phyloP scores from a whole-genome alignment of 2,888 invertebrate species.

The Chrysomela aeneicollis region DNA sequence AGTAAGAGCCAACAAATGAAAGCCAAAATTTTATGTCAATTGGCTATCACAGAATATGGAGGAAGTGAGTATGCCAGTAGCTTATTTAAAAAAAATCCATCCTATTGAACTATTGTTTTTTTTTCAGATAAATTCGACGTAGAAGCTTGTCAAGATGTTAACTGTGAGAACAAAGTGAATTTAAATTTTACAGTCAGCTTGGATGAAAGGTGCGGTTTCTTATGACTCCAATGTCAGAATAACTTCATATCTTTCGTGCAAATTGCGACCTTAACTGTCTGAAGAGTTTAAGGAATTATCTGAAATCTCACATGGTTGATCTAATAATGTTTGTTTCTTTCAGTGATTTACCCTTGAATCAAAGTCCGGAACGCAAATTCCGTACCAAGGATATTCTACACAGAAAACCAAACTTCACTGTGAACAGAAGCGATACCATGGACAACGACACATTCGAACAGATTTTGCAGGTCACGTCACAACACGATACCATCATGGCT shows the following conservation, averaged over 20 bases:
- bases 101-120: not conserved
- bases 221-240: too few species aligned
- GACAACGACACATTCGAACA: slow-evolving; percentile 74
- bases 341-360: slow-evolving; percentile 55
- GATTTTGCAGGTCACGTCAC: slow-evolving; percentile 78
- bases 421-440: slow-evolving; percentile 56
- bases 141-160: slow-evolving; percentile 56
- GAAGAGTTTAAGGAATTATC: too few species aligned
- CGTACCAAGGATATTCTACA: slow-evolving; percentile 56
- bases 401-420: slow-evolving; percentile 56
- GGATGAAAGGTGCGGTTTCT: slow-evolving; percentile 62
- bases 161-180: slow-evolving; percentile 66
- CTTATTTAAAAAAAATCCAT: slow-evolving; percentile 17
- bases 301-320: too few species aligned
- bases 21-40: slow-evolving; percentile 70
- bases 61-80: slow-evolving; percentile 59
- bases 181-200: slow-evolving; percentile 70
- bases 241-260: too few species aligned
- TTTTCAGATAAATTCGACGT: slow-evolving; percentile 58
- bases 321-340: slow-evolving; percentile 37
- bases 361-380: slow-evolving; percentile 54
- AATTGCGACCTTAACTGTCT: too few species aligned
- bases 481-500: slow-evolving; percentile 89
- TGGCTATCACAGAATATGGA: slow-evolving; percentile 72
- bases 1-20: slow-evolving; percentile 60